Conservation (phyloP, 30 jellyfish, hydroid and myxozoan genomes). For the Hydractinia echinata region DNA sequence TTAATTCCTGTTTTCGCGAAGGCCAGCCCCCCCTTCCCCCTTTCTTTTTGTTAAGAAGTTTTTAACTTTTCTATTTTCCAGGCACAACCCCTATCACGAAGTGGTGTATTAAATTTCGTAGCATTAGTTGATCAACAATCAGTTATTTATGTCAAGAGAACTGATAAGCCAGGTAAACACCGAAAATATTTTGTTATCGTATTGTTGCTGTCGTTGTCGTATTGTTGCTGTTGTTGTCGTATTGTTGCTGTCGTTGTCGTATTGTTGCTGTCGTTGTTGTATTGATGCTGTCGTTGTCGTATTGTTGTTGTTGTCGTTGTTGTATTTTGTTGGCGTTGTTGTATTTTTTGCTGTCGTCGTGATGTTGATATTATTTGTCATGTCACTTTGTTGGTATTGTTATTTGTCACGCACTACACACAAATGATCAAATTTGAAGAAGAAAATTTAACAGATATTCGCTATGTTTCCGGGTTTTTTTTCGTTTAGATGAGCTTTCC, state of each 20-base stretch:
- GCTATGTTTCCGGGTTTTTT: not conserved
- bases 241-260: no score
- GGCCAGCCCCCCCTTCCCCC: no score
- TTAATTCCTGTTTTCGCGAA: no score
- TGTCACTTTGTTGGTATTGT: not conserved
- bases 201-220: no score
- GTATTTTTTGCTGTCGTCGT: no score
- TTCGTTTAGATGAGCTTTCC: constrained; percentile 35
- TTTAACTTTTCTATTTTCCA: not conserved
- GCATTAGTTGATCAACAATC: constrained; percentile 65
- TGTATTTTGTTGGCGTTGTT: no score
- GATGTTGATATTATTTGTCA: not conserved
- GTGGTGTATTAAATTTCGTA: constrained; percentile 65
- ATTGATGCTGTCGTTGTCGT: no score
- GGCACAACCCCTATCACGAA: constrained; percentile 84
- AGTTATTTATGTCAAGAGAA: constrained; percentile 54
- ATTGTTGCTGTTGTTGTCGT: no score
- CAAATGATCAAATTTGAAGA: not conserved
- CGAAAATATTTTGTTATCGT: no score
- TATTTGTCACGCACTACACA: not conserved
- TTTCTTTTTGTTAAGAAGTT: no score
- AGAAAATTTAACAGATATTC: not conserved
- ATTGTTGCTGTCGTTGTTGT: no score
- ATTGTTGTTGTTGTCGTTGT: no score
- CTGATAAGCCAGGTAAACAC: constrained; percentile 25